Base-by-base conservation (phyloP, 2,113 vertebrate genomes). In the Procavia capensis region DNA sequence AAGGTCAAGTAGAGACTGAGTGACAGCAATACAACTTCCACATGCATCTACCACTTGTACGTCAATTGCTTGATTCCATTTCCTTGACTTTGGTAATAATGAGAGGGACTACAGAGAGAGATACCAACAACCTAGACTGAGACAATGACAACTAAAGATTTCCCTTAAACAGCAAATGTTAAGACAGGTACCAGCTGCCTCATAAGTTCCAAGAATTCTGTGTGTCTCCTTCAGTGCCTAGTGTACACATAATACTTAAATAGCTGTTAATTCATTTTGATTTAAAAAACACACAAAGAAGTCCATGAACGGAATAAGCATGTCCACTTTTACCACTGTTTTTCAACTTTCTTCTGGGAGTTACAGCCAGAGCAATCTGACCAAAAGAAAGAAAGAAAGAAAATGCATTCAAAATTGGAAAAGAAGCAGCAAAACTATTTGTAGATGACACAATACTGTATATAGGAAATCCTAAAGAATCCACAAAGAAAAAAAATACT, bases 241-340 rank as follows among this genome's bases (percentile, higher is more conserved):
- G 25, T 64, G 36, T 68, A 27, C 36, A 29, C 22, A 20, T 43
- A 80, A 72, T 47, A 91, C 22, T 79, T 54, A 39, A 68, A 66
- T 96, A 88, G 1, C 6, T 90, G 63, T 36, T 47, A 3, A 87
- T 74, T 88, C 47, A 41, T 80, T 82, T 83, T 94, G 29, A 91
- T 78, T 88, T 85, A 72, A 91, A 88, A 91, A 54, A 54, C 13
- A 54, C 17, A 54, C 17, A 16, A 54, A 54, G 50, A 54, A n/a
- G n/a, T n/a, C 17, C 50, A 54, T 54, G 50, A 54, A 13, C 50
- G 17, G 17, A 16, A 54, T 16, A 54, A 54, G 50, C 13, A 54
- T 54, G 50, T 13, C 14, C 50, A 54, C 50, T 54, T 54, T 54
- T 54, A 54, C 11, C 50, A 54, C 50, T 54, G 50, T 16, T 13